phyloP scores from a whole-genome alignment of 1,140 invertebrate species.

The Dinothrombium tinctorium region DNA sequence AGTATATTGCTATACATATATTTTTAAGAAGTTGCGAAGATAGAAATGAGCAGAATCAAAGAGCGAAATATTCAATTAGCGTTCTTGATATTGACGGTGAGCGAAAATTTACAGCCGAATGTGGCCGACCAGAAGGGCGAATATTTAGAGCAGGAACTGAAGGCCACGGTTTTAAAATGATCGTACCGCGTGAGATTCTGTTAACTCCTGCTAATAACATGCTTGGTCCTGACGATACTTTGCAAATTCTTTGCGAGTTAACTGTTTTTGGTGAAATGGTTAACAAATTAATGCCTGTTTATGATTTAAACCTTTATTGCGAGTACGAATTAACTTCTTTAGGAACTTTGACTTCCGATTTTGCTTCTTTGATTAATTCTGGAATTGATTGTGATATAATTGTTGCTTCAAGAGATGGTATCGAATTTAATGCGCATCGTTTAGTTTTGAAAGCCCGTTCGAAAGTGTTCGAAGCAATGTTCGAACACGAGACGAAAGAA shows the following conservation, averaged over 20 bases:
- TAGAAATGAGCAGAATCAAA: neutral
- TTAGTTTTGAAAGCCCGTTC: conserved; percentile 5
- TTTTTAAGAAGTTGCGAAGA: conserved; percentile 4
- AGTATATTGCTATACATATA: conserved; percentile 3
- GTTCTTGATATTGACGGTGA: conserved; percentile 1
- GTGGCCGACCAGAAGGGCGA: neutral
- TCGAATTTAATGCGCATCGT: conserved; percentile 4
- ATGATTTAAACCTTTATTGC: neutral
- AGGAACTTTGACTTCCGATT: neutral
- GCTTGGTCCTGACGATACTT: neutral
- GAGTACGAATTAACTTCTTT: neutral
- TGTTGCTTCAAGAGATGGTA: neutral
- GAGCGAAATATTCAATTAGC: conserved; percentile 2
- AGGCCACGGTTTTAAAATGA: conserved; percentile 1
- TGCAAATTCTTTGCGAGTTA: neutral
- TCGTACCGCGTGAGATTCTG: neutral
- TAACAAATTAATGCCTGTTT: too few relatives aligned
- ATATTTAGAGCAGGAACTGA: conserved; percentile 4
- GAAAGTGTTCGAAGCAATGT: conserved; percentile 7
- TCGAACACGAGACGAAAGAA: conserved; percentile 9
- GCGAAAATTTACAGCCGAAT: conserved; percentile 1
- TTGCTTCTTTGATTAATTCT: neutral
- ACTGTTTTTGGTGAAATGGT: conserved; percentile 3
- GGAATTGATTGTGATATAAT: neutral
- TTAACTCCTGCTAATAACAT: neutral